These are phyloP conservation scores for Dysmachus trigonus DNA, from an alignment of 2,888 invertebrate genomes.

Conservation along the genomic window DNA sequence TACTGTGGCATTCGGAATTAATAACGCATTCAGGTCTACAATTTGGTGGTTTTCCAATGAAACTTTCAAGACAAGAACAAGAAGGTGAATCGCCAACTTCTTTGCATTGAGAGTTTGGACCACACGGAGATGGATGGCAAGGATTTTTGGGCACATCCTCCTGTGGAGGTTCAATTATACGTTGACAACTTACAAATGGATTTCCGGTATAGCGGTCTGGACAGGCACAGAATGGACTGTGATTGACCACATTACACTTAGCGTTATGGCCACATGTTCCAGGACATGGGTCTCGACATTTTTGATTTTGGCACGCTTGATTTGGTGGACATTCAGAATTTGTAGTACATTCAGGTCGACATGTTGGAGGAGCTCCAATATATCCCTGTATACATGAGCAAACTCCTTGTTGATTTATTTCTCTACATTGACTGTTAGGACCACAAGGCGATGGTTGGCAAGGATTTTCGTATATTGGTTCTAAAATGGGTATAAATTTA, in stretches of 20 bases:
- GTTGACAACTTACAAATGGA: slow-evolving; percentile 65
- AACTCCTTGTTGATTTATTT: slow-evolving; percentile 75
- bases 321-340: slow-evolving; percentile 74
- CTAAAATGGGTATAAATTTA: slow-evolving; percentile 51
- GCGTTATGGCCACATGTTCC: slow-evolving; percentile 72
- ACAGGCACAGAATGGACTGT: slow-evolving; percentile 81
- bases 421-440: slow-evolving; percentile 79
- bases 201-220: slow-evolving; percentile 74
- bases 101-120: slow-evolving; percentile 75
- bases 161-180: slow-evolving; percentile 57
- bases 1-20: slow-evolving; percentile 75
- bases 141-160: slow-evolving; percentile 65
- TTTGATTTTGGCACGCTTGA: slow-evolving; percentile 75
- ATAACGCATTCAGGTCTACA: slow-evolving; percentile 79
- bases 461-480: slow-evolving; percentile 64
- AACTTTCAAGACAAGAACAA: slow-evolving; percentile 77
- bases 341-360: slow-evolving; percentile 77
- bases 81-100: slow-evolving; percentile 73
- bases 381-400: slow-evolving; percentile 75
- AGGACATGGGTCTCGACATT: slow-evolving; percentile 76
- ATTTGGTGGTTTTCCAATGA: slow-evolving; percentile 76
- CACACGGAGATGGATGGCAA: slow-evolving; percentile 78
- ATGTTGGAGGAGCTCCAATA: slow-evolving; percentile 76
- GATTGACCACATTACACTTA: slow-evolving; percentile 71
- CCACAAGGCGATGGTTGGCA: slow-evolving; percentile 76